Base-by-base conservation (phyloP, 2,888 invertebrate species). In the Idaea aversata region DNA sequence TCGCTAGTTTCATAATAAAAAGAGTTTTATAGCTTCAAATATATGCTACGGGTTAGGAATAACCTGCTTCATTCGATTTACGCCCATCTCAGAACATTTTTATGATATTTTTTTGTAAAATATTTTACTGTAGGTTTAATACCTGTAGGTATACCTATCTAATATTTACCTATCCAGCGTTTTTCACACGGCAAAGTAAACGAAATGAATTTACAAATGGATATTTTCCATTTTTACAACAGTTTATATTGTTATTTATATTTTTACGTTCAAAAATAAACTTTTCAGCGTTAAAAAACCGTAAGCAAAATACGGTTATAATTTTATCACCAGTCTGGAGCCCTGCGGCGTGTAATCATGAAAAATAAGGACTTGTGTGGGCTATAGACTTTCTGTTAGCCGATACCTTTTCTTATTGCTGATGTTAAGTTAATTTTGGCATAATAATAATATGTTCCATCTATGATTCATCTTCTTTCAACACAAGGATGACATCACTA, bases 321-420 rank as follows among this genome's bases (percentile, higher is more conserved):
- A 69, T 63, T 70, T 65, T 57, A 67, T 68, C 67, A 64, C 67
- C 66, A 64, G 57, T 70, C 68, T 68, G 69, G 57, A 67, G 67
- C 66, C 66, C 69, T 63, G 72, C 74, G 78, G 77, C 76, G 77
- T 62, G 68, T 72, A 72, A 72, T 72, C 72, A 72, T 74, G 73
- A 72, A 71, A 69, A 72, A 74, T 74, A 74, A 72, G 67, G 34
- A 16, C 34, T 34, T 7, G 34, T 34, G 7, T 7, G 10, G 34
- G 13, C 16, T 15, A 15, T 34, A 60, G 57, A 67, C 66, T 60
- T 60, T 15, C 10, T 60, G 60, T 34, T 34, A 34, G 7, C 16
- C 4, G 47, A 47, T 47, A 47, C 4, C 47, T 10, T 47, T 47
- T 47, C 13, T 47, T 7, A 4, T 1, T 1, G 36, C 36, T 25